phyloP scores from a whole-genome alignment of 2,113 vertebrate genomes.

The Diadophis punctatus region DNA sequence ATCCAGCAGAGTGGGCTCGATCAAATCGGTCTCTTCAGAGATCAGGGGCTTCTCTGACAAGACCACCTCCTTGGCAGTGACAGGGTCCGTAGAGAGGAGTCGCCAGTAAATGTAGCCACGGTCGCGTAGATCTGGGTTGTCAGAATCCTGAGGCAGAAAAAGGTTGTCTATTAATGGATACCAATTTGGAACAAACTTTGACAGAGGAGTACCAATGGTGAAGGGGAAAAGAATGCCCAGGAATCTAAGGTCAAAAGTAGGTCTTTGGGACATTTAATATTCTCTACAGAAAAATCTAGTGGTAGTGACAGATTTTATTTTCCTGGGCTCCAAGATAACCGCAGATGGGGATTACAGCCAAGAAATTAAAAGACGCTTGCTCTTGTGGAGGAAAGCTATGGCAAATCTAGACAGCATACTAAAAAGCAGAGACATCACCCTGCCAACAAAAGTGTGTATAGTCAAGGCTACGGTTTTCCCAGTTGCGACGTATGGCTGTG shows the following conservation, averaged over 20 bases:
- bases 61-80: slow-evolving; percentile 97
- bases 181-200: background rate
- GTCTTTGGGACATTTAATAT: background rate
- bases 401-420: too few species aligned
- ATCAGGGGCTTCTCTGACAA: slow-evolving; percentile 95
- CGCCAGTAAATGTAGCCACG: slow-evolving; percentile 99
- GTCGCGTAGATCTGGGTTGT: slow-evolving; percentile 98
- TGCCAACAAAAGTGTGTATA: too few species aligned
- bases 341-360: too few species aligned
- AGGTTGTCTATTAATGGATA: background rate
- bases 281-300: background rate
- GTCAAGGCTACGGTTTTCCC: too few species aligned
- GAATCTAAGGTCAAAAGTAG: background rate
- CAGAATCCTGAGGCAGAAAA: slow-evolving; percentile 81
- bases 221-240: background rate
- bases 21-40: slow-evolving; percentile 96
- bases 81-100: slow-evolving; percentile 94
- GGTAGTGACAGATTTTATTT: too few species aligned
- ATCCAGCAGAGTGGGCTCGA: slow-evolving; percentile 92
- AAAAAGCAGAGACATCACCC: too few species aligned
- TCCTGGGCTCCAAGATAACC: too few species aligned
- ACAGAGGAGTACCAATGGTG: background rate
- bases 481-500: too few species aligned
- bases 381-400: too few species aligned
- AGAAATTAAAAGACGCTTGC: too few species aligned